A percentile compares a stretch with the other conserved stretches of the same genome.
Conservation (phyloP, 2,797 vertebrate species). For the Melanotaenia boesemani region DNA sequence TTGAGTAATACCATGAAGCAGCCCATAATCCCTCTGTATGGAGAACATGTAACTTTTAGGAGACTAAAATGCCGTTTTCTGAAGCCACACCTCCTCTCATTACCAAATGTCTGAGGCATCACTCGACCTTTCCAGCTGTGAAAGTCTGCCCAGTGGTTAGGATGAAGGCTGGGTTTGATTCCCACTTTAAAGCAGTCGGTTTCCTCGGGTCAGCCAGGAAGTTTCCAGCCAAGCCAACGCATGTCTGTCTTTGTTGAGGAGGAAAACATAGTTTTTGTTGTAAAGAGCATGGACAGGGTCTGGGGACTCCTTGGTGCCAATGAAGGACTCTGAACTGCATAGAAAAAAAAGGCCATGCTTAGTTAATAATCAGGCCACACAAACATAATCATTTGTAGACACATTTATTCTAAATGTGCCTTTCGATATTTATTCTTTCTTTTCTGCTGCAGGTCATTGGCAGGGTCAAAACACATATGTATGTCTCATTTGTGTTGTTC, state of each 20-base stretch:
- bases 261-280: slow-evolving; percentile 49
- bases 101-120: background rate
- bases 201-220: slow-evolving; percentile 45
- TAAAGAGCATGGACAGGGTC: slow-evolving; percentile 20
- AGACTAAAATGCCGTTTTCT: background rate
- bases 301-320: slow-evolving; percentile 47
- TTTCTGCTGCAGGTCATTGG: slow-evolving; percentile 37
- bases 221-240: slow-evolving; percentile 43
- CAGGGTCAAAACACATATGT: slow-evolving; percentile 58
- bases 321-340: background rate
- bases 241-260: slow-evolving; percentile 46
- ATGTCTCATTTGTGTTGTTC: slow-evolving; percentile 65
- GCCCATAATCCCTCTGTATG: too few relatives aligned
- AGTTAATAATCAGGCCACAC: slow-evolving; percentile 40
- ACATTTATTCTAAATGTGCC: slow-evolving; percentile 63
- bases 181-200: slow-evolving; percentile 20
- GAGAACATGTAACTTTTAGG: too few relatives aligned
- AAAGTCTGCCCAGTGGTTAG: background rate
- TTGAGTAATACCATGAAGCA: too few relatives aligned
- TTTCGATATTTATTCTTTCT: slow-evolving; percentile 55
- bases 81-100: background rate
- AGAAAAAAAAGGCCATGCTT: slow-evolving; percentile 23
- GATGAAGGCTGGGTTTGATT: slow-evolving; percentile 17
- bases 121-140: background rate
- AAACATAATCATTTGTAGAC: slow-evolving; percentile 46